A percentile compares a stretch with the other conserved stretches of the same genome.
These are phyloP conservation scores for Phylloscopus trochilus DNA, from an alignment of 2,113 vertebrate genomes.

Conservation along the genomic window DNA sequence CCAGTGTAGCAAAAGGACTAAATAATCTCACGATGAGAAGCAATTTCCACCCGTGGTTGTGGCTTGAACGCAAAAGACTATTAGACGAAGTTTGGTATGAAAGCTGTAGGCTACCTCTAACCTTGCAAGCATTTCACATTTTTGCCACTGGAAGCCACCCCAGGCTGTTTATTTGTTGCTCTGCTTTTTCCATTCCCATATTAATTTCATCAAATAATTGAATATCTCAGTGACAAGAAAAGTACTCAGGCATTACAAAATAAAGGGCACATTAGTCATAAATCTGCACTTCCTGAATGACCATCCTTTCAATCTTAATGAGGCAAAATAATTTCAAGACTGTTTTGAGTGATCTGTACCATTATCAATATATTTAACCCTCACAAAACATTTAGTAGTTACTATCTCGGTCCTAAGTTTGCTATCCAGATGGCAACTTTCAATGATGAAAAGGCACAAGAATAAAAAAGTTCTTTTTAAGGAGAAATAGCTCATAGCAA, in stretches of 20 bases:
- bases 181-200: background rate
- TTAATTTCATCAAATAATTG: background rate
- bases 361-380: background rate
- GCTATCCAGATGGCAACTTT: background rate
- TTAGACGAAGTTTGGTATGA: background rate
- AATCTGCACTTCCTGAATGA: background rate
- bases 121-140: background rate
- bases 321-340: background rate
- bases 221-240: background rate
- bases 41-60: background rate
- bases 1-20: background rate
- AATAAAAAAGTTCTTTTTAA: background rate
- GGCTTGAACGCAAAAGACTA: background rate
- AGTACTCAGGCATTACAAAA: background rate
- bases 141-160: background rate
- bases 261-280: background rate
- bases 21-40: background rate
- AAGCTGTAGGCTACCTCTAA: background rate
- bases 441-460: background rate
- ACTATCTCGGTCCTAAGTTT: background rate
- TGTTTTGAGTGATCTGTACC: background rate
- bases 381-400: background rate
- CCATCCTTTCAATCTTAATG: background rate
- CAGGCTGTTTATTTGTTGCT: background rate
- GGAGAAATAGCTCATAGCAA: background rate